A percentile compares a stretch with the other conserved stretches of the same genome.
Conservation (phyloP, 2,888 invertebrate genomes). For the Trissonchulus latispiculum region DNA sequence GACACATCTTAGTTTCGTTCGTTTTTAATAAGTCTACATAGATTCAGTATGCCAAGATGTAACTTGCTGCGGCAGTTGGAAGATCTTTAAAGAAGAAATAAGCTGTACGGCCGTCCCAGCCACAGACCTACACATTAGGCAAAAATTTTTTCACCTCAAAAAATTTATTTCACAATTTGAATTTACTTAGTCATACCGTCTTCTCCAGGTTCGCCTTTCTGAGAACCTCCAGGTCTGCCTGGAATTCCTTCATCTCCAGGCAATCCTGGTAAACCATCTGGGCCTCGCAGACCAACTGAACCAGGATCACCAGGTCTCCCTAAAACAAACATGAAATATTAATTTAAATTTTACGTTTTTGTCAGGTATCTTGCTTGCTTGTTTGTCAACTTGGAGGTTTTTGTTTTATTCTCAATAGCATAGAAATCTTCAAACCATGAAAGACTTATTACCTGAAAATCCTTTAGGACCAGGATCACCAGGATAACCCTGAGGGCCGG, state of each 20-base stretch:
- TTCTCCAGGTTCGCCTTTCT: constrained; percentile 24
- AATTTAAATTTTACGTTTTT: too few relatives aligned
- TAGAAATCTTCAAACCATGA: too few relatives aligned
- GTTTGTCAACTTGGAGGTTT: too few relatives aligned
- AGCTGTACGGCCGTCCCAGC: too few relatives aligned
- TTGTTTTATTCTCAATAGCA: too few relatives aligned
- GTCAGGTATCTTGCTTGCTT: too few relatives aligned
- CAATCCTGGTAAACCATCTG: constrained; percentile 21
- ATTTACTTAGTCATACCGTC: constrained; percentile 24
- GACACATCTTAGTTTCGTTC: too few relatives aligned
- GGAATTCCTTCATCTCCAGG: constrained; percentile 24
- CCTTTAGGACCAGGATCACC: constrained; percentile 26
- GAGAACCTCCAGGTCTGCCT: constrained; percentile 19
- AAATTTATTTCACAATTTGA: too few relatives aligned
- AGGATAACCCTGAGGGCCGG: constrained; percentile 9
- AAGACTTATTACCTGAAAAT: constrained; percentile 16
- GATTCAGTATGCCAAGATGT: too few relatives aligned
- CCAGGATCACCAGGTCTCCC: constrained; percentile 23
- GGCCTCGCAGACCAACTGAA: constrained; percentile 16
- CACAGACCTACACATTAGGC: background rate
- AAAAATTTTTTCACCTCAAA: background rate
- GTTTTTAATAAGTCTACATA: too few relatives aligned
- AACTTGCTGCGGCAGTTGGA: too few relatives aligned
- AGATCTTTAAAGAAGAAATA: too few relatives aligned
- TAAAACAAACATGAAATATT: background rate